A percentile compares a stretch with the other conserved stretches of the same genome.
Evolutionary conservation across 1,140 invertebrate species (phyloP).

Genomic region (Lepidurus apus): DNA sequence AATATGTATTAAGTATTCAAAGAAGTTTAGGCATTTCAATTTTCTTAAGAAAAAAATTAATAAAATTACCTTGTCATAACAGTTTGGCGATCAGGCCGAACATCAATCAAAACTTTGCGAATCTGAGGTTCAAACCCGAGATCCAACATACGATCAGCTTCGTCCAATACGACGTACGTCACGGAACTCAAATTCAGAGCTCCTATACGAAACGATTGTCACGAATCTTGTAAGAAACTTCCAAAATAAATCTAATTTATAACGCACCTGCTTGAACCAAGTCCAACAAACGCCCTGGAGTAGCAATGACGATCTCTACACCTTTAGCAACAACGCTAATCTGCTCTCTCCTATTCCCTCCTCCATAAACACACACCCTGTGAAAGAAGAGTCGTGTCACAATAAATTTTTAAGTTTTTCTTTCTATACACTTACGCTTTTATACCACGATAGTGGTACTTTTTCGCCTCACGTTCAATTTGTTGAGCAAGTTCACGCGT

Average conservation of each 20-base stretch:
- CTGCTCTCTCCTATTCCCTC: constrained; percentile 69
- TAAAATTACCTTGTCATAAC: constrained; percentile 66
- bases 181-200: constrained; percentile 57
- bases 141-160: constrained; percentile 57
- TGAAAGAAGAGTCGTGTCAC: constrained; percentile 34
- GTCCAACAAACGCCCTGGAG: constrained; percentile 82
- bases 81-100: constrained; percentile 72
- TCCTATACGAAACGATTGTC: constrained; percentile 26
- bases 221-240: background rate
- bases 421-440: constrained; percentile 56
- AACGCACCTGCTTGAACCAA: constrained; percentile 53
- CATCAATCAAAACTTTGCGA: constrained; percentile 67
- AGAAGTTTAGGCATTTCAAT: background rate
- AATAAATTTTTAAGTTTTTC: constrained; percentile 28
- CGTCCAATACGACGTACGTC: constrained; percentile 87
- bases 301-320: constrained; percentile 83
- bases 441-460: constrained; percentile 76
- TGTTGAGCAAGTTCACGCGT: constrained; percentile 86
- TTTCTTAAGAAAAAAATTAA: constrained; percentile 40
- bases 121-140: constrained; percentile 67
- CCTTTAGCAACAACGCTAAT: constrained; percentile 61
- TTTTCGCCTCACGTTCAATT: constrained; percentile 81
- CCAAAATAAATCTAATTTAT: background rate
- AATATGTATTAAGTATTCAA: background rate
- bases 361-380: constrained; percentile 81